Base-by-base conservation (phyloP, 2,113 vertebrate species). In the Protomyctophum bolini region DNA sequence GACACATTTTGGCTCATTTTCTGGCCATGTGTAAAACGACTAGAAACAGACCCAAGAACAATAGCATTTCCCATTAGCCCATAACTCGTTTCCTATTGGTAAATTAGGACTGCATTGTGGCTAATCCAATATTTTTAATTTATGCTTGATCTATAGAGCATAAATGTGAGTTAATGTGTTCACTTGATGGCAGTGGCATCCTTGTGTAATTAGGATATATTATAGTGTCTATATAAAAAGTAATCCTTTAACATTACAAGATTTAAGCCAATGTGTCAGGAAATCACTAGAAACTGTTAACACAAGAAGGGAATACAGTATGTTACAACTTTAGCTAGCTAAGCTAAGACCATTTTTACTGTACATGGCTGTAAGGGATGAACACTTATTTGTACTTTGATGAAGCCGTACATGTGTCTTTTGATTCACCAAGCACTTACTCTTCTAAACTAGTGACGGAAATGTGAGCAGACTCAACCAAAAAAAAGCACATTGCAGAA, bases 371-470 rank as follows among this genome's bases (percentile, higher is more conserved):
- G 70, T 75, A 58, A 75, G 14, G 11, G 66, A 59, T 69, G 63
- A 83, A 66, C 21, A 67, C 61, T 80, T 87, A 41, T 41, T 41
- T 75, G 69, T 76, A 77, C 68, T 65, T 68, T 28, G 71, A 45
- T 58, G 59, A 82, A 90, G 89, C 77, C 85, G 70, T 79, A 79
- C 72, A 89, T 59, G 89, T 91, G 85, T 91, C 85, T 90, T 91
- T 66, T 68, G 70, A 73, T 70, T 84, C 83, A 85, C 77, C 21
- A 74, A 73, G 58, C 73, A 82, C 77, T 87, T 84, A 83, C 28
- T 33, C 57, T 10, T 72, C 69, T 72, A 47, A 76, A 54, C n/a
- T 4, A 51, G 48, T 29, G 58, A 57, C 47, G 49, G 49, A 72
- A 45, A 50, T 14, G 62, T 50, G 47, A 11, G 4, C 50, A 15